Evolutionary conservation across 1,140 invertebrate genomes (phyloP), one percentile per base, ranked within the genome.

Genomic region (Zaprionus nigranus): DNA sequence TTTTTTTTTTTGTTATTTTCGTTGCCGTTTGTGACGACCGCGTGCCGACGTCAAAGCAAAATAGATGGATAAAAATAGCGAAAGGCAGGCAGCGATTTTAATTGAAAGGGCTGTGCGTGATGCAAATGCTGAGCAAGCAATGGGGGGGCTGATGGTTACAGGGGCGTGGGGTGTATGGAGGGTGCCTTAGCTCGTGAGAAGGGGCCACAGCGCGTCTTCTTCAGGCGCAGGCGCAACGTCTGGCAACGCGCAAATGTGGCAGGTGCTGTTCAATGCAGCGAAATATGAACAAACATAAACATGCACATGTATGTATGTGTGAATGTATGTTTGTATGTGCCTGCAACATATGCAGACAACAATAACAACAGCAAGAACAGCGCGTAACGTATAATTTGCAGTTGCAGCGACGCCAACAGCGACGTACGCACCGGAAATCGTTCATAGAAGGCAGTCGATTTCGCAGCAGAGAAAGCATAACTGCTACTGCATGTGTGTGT

Each of bases 101-200:
- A 88, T 88, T 85, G 84, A 81, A 88, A 85, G 84, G 85, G 85
- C 82, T 90, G 85, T 84, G 85, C 85, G 85, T 84, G 84, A 83
- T 86, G 81, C 68, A 78, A 90, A 90, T 88, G 85, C 74, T 75
- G 80, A 80, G 60, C 63, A 66, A 57, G 34, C 30, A 22, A 9
- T 20, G 58, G 69, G 43, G 38, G 30, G 24, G 68, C 9, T 17
- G n/a, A 34, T 6, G 12, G 46, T 22, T 22, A 49, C 11, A 61
- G 49, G 63, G 13, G 15, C 13, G 13, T 20, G 26, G 13, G 9
- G 43, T 17, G 49, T 62, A 34, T 26, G 20, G 34, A 54, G 24
- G 28, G 34, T 17, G 46, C 46, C 46, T 17, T 43, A 17, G 7
- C n/a, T 2, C 2, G n/a, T 13, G 54, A 11, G 40, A 3, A 46